Conservation (phyloP, 2,113 vertebrate species). For the Athene cunicularia region DNA sequence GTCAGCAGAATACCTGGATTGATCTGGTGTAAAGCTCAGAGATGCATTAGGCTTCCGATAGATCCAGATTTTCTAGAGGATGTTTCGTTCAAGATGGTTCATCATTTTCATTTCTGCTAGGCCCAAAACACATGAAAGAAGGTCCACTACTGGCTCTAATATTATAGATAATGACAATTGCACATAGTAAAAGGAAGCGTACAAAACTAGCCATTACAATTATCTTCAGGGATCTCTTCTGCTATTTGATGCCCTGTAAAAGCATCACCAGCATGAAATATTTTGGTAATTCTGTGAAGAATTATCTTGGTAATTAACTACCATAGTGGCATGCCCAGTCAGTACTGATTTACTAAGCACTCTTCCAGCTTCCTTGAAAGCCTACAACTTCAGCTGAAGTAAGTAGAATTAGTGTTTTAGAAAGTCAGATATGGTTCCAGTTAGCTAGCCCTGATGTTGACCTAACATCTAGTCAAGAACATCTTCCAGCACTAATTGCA, state of each 20-base stretch:
- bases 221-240: not conserved
- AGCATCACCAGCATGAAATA: not conserved
- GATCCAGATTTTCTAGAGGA: not conserved
- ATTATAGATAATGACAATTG: not conserved
- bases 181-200: not conserved
- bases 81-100: not conserved
- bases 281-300: not conserved
- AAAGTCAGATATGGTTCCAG: not conserved
- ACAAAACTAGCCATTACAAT: not conserved
- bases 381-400: not conserved
- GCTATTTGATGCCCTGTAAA: not conserved
- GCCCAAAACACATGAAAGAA: not conserved
- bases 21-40: not conserved
- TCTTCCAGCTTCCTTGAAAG: not conserved
- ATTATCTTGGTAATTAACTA: not conserved
- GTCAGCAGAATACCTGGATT: not conserved
- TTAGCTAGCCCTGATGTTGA: rapidly evolving
- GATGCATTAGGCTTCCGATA: not conserved
- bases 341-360: not conserved
- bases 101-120: not conserved
- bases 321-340: not conserved
- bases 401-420: not conserved
- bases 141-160: not conserved
- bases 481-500: not conserved
- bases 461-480: not conserved